A percentile compares a stretch with the other conserved stretches of the same genome.
phyloP scores from a whole-genome alignment of 2,797 vertebrate species.

The Pipistrellus pygmaeus region DNA sequence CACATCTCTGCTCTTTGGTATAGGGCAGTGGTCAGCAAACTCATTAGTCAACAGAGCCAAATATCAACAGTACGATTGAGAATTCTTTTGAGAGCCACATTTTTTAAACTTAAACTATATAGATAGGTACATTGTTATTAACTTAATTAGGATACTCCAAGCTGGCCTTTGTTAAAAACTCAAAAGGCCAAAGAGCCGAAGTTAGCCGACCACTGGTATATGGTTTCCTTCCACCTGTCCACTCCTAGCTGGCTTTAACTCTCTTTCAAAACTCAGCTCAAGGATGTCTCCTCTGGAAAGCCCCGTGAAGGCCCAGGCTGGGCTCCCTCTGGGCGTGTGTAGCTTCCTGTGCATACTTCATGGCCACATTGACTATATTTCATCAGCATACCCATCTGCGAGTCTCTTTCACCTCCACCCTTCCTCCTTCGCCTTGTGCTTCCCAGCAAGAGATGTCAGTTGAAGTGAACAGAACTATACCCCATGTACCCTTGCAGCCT shows the following conservation, averaged over 20 bases:
- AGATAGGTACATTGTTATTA: no score
- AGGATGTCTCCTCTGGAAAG: background rate
- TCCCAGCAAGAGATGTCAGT: background rate
- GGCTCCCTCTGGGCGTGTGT: background rate
- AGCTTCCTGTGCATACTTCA: no score
- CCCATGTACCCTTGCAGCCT: background rate
- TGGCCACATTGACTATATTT: background rate
- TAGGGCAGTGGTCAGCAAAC: no score
- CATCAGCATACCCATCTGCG: background rate
- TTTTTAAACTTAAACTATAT: no score
- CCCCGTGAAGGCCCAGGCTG: background rate
- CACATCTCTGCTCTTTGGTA: background rate
- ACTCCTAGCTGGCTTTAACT: background rate
- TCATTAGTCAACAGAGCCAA: no score
- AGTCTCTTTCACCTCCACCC: background rate
- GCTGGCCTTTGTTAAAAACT: no score
- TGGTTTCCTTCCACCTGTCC: background rate
- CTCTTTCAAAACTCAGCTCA: constrained; percentile 5
- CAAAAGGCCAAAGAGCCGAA: no score
- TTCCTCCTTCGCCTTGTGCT: background rate
- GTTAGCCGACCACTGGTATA: no score
- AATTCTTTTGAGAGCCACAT: no score
- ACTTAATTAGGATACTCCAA: no score
- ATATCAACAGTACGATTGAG: no score
- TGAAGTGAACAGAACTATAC: background rate